These are phyloP conservation scores for Diachrysia chrysitis DNA, from an alignment of 2,888 invertebrate genomes.

Conservation along the genomic window DNA sequence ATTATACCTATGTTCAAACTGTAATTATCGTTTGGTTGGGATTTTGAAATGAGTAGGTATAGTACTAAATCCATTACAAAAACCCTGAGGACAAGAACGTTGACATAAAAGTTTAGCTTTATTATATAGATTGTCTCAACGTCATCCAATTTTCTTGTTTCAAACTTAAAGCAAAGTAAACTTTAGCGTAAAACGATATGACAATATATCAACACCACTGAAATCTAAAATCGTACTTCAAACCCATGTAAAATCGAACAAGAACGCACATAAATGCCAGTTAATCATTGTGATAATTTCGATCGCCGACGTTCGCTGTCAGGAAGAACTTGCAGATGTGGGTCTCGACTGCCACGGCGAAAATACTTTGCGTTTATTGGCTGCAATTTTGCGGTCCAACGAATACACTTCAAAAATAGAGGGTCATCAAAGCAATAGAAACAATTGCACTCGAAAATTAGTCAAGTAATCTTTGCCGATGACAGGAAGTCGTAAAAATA, in stretches of 20 bases:
- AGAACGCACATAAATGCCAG: slow-evolving; percentile 23
- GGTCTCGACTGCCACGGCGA: slow-evolving; percentile 21
- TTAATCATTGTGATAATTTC: slow-evolving; percentile 44
- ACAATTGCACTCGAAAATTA: slow-evolving; percentile 8
- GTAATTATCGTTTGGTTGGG: too few relatives aligned
- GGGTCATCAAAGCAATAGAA: slow-evolving; percentile 24
- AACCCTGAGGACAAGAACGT: too few relatives aligned
- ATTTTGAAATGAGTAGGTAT: too few relatives aligned
- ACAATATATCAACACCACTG: background rate
- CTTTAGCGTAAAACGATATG: background rate
- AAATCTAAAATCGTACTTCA: background rate
- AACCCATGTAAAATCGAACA: background rate
- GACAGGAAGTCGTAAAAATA: slow-evolving; percentile 24
- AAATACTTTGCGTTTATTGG: slow-evolving; percentile 64
- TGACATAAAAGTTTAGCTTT: too few relatives aligned
- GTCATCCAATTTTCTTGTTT: too few relatives aligned
- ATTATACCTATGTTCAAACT: background rate
- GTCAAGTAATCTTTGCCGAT: background rate
- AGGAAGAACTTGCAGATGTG: slow-evolving; percentile 38
- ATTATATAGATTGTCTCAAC: too few relatives aligned
- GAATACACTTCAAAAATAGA: slow-evolving; percentile 17
- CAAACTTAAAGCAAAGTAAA: background rate
- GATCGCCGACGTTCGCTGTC: slow-evolving; percentile 32
- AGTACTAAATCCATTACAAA: too few relatives aligned
- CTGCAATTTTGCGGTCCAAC: slow-evolving; percentile 68